A percentile compares a stretch with the other conserved stretches of the same genome.
Conservation (phyloP, 2,888 invertebrate species). For the Calameuta pallipes region DNA sequence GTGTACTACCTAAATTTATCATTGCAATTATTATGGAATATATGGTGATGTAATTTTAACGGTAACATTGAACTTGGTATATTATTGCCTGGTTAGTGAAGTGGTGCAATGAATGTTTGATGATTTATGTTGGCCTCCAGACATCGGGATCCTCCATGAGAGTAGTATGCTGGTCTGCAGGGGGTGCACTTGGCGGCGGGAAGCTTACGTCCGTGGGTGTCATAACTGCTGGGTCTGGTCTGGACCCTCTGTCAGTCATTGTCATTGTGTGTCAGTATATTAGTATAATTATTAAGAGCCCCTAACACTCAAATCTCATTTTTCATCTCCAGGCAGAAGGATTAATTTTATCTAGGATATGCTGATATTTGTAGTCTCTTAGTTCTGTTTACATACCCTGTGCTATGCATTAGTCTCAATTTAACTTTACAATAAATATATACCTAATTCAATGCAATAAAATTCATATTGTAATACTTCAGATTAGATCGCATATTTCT, state of each 20-base stretch:
- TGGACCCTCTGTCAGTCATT: slow-evolving; percentile 76
- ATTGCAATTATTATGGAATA: not conserved
- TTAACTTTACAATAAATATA: not conserved
- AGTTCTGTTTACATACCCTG: not conserved
- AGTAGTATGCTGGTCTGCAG: slow-evolving; percentile 80
- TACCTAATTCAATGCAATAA: not conserved
- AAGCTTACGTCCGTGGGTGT: slow-evolving; percentile 74
- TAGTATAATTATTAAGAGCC: slow-evolving; percentile 1
- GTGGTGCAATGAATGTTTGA: slow-evolving; percentile 58
- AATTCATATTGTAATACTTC: not conserved
- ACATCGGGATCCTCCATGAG: slow-evolving; percentile 94
- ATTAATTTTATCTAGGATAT: not conserved
- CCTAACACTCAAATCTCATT: not conserved
- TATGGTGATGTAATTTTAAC: not conserved
- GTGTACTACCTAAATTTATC: not conserved
- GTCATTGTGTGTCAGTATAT: slow-evolving; percentile 1
- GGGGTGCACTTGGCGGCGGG: slow-evolving; percentile 73
- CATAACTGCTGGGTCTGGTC: slow-evolving; percentile 87
- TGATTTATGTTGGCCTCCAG: slow-evolving; percentile 90
- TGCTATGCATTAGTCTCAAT: not conserved
- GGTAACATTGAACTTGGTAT: slow-evolving; percentile 46
- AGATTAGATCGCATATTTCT: not conserved
- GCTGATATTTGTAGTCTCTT: not conserved
- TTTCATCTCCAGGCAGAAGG: slow-evolving; percentile 11
- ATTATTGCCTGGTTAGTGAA: slow-evolving; percentile 65